Evolutionary conservation across 2,113 vertebrate species (phyloP).

Genomic region (Carassius auratus): DNA sequence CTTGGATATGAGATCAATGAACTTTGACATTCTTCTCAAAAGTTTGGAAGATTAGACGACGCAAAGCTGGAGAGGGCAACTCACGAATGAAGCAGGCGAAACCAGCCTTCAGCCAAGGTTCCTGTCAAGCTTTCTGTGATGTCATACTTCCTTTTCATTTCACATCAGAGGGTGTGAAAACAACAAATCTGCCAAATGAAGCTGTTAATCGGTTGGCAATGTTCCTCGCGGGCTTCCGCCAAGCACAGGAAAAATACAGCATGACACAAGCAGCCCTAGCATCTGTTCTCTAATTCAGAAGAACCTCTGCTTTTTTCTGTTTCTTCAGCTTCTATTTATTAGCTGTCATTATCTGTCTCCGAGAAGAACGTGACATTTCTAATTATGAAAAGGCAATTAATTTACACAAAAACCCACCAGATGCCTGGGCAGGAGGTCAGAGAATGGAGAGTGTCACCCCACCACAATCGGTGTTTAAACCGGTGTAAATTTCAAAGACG

Average conservation of each 20-base stretch:
- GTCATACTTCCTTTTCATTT: slow-evolving; percentile 52
- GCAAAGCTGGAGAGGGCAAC: neutral
- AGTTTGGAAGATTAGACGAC: slow-evolving; percentile 13
- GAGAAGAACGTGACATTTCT: slow-evolving; percentile 70
- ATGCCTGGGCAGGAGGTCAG: slow-evolving; percentile 59
- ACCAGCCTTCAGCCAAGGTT: slow-evolving; percentile 20
- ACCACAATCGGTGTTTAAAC: slow-evolving; percentile 62
- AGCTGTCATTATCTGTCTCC: slow-evolving; percentile 67
- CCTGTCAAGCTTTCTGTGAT: slow-evolving; percentile 50
- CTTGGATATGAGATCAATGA: neutral
- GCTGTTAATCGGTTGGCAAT: slow-evolving; percentile 68
- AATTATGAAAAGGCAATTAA: slow-evolving; percentile 77
- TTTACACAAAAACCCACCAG: slow-evolving; percentile 68
- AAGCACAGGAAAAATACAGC: slow-evolving; percentile 56
- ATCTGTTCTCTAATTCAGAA: slow-evolving; percentile 69
- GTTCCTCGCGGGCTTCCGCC: slow-evolving; percentile 58
- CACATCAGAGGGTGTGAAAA: slow-evolving; percentile 61
- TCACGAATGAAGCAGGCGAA: neutral
- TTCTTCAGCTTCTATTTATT: slow-evolving; percentile 63
- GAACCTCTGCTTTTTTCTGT: slow-evolving; percentile 45
- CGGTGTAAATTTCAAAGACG: too few relatives aligned
- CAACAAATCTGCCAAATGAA: slow-evolving; percentile 55
- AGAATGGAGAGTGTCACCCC: slow-evolving; percentile 68
- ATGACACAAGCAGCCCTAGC: slow-evolving; percentile 62
- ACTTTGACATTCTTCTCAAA: slow-evolving; percentile 21